Conservation (phyloP, 2,797 vertebrate species). For the Dryobates pubescens region DNA sequence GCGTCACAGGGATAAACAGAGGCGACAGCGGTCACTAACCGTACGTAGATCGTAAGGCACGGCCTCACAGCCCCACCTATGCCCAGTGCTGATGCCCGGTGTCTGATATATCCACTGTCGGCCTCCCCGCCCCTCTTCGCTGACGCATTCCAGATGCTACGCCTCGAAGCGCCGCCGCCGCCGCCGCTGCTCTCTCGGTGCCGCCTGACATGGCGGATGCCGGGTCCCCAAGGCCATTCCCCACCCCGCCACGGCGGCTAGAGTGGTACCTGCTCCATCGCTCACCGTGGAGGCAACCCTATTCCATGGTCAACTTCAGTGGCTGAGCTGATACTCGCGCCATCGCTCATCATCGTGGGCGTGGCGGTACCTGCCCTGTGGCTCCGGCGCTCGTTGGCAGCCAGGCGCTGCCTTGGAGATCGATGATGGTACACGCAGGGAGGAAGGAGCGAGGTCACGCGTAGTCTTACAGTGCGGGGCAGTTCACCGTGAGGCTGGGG, state of each 20-base stretch:
- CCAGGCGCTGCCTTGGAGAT: neutral
- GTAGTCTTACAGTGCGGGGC: accelerated
- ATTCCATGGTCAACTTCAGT: neutral
- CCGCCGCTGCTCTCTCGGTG: too few species aligned
- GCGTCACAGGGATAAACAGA: neutral
- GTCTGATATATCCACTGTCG: neutral
- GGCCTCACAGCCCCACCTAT: too few species aligned
- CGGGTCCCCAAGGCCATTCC: too few species aligned
- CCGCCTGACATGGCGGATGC: neutral
- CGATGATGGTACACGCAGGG: accelerated
- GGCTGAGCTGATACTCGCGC: neutral
- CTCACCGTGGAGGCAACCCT: neutral
- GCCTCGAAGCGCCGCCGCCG: neutral
- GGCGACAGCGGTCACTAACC: too few species aligned
- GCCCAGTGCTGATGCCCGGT: neutral
- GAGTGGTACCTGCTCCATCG: neutral
- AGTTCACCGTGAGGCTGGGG: too few species aligned
- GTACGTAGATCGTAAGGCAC: too few species aligned
- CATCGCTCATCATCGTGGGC: neutral
- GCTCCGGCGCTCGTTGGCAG: neutral
- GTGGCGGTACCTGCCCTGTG: too few species aligned
- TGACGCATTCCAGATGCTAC: conserved; percentile 28
- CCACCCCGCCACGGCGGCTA: neutral
- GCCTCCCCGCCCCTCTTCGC: conserved; percentile 37
- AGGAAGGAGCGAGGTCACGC: accelerated